phyloP scores from a whole-genome alignment of 1,140 invertebrate species.

The Drosophila suzukii region DNA sequence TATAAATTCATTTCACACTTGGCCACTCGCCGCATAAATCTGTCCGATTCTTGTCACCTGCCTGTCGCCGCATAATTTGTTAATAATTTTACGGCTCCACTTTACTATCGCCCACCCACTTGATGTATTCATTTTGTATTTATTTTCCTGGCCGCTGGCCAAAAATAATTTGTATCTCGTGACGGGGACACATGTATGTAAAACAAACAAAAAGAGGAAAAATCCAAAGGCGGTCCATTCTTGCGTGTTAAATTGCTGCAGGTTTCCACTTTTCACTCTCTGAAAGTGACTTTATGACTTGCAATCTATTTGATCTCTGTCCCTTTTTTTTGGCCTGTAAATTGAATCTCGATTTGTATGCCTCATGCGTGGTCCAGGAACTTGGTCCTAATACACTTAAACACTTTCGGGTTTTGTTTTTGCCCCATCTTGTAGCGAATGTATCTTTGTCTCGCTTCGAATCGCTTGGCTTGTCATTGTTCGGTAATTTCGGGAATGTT shows the following conservation, averaged over 20 bases:
- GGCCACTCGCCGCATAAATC: constrained; percentile 46
- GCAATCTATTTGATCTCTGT: constrained; percentile 18
- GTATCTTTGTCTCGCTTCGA: constrained; percentile 19
- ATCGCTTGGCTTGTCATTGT: constrained; percentile 46
- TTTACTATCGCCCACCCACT: constrained; percentile 27
- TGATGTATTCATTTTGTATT: constrained; percentile 7
- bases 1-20: constrained; percentile 39
- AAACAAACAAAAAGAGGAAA: constrained; percentile 2
- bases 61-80: constrained; percentile 63
- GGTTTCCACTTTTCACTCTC: constrained; percentile 2
- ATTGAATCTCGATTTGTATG: constrained; percentile 72
- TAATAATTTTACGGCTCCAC: constrained; percentile 41
- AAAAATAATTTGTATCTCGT: constrained; percentile 37
- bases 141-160: constrained; percentile 34
- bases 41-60: constrained; percentile 62
- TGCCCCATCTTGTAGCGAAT: constrained; percentile 13
- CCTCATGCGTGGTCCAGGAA: constrained; percentile 33
- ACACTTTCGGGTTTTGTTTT: constrained; percentile 43
- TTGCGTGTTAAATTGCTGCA: constrained; percentile 23
- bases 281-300: constrained; percentile 60
- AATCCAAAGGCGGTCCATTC: background rate
- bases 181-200: constrained; percentile 31
- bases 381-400: constrained; percentile 57
- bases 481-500: constrained; percentile 24
- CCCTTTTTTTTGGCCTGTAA: constrained; percentile 36